Percentiles rank a stretch among this genome's conserved stretches.
phyloP scores from a whole-genome alignment of 1,140 invertebrate species.

The Drosophila arawakana region DNA sequence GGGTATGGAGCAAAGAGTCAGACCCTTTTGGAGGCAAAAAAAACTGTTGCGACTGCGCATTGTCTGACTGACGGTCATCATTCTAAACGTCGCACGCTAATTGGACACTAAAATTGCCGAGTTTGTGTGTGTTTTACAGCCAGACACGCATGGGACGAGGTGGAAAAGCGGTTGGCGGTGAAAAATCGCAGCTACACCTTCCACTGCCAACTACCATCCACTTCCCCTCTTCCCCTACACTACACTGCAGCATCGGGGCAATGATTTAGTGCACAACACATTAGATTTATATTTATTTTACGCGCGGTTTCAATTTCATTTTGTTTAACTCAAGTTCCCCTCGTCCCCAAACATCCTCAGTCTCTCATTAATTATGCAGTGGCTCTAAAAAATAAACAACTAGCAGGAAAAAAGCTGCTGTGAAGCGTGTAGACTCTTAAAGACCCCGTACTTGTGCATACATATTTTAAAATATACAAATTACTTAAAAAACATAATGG shows the following conservation, averaged over 20 bases:
- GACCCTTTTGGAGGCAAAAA: constrained; percentile 28
- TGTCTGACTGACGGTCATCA: constrained; percentile 78
- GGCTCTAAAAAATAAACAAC: constrained; percentile 35
- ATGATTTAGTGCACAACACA: constrained; percentile 76
- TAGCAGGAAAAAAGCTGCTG: no score
- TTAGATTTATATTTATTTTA: constrained; percentile 78
- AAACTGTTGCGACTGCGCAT: constrained; percentile 65
- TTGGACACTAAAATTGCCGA: constrained; percentile 76
- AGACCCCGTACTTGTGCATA: no score
- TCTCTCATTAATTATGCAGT: constrained; percentile 55
- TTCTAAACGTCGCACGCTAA: constrained; percentile 81
- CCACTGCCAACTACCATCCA: not conserved
- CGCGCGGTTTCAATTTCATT: constrained; percentile 74
- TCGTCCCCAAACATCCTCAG: not conserved
- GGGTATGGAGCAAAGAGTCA: not conserved
- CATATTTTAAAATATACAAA: no score
- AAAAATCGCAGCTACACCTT: not conserved
- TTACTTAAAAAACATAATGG: no score
- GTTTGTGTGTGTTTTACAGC: not conserved
- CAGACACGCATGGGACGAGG: not conserved
- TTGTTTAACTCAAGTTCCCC: constrained; percentile 23
- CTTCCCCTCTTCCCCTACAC: no score
- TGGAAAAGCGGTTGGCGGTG: no score
- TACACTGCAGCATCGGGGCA: not conserved
- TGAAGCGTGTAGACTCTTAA: no score